A percentile compares a stretch with the other conserved stretches of the same genome.
Evolutionary conservation across 2,113 vertebrate genomes (phyloP).

Genomic region (Bostrychus sinensis): DNA sequence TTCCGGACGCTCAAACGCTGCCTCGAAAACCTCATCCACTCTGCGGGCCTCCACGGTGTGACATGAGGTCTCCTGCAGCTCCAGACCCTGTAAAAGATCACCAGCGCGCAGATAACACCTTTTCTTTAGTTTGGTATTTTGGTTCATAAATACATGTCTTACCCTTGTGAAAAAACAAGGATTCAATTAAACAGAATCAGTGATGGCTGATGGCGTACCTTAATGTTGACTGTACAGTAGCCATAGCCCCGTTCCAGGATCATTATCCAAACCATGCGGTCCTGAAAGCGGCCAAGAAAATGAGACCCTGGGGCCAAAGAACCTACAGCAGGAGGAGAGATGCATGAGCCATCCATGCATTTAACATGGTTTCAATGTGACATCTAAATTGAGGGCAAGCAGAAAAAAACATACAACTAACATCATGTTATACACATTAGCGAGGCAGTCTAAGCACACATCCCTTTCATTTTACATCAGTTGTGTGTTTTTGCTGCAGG

Average conservation of each 20-base stretch:
- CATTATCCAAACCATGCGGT: conserved; percentile 93
- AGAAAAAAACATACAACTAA: conserved; percentile 13
- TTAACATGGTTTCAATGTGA: conserved; percentile 19
- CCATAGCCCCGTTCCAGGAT: conserved; percentile 93
- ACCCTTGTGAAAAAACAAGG: too few relatives aligned
- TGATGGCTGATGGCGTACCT: conserved; percentile 78
- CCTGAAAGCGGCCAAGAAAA: conserved; percentile 95
- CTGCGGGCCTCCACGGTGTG: conserved; percentile 93
- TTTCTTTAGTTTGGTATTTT: too few relatives aligned
- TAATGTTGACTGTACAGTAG: conserved; percentile 94
- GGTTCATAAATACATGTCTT: too few relatives aligned
- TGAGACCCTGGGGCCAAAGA: conserved; percentile 90
- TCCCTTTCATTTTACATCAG: conserved; percentile 54
- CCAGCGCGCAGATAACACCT: too few relatives aligned
- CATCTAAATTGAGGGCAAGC: conserved; percentile 13
- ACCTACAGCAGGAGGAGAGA: conserved; percentile 76
- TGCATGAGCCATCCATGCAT: conserved; percentile 15
- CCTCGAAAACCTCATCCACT: conserved; percentile 95
- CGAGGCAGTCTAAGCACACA: conserved; percentile 10
- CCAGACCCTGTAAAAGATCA: conserved; percentile 85
- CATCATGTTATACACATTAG: conserved; percentile 27
- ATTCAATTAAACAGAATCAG: not conserved
- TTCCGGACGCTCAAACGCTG: conserved; percentile 87
- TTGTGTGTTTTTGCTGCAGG: conserved; percentile 35
- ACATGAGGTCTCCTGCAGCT: conserved; percentile 97